These are phyloP conservation scores for Aethes cnicana DNA, from an alignment of 2,888 invertebrate genomes.

Conservation along the genomic window DNA sequence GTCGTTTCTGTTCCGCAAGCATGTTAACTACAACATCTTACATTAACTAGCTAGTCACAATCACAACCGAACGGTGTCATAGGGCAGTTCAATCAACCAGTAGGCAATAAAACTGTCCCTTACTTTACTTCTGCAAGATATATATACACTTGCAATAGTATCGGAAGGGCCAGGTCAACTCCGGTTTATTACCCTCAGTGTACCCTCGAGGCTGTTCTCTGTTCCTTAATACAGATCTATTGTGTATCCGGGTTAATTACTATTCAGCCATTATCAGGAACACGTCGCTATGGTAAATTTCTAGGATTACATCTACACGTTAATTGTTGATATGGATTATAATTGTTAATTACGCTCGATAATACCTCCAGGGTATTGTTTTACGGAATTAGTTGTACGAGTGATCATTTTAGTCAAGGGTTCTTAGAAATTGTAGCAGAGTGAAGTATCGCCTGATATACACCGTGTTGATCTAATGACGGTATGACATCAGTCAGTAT, in stretches of 20 bases:
- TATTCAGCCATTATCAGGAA: conserved; percentile 20
- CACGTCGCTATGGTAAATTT: conserved; percentile 27
- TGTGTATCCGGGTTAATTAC: conserved; percentile 27
- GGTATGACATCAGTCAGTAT: no score
- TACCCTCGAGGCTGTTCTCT: conserved; percentile 12
- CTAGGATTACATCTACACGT: conserved; percentile 13
- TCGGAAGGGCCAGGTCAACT: conserved; percentile 28
- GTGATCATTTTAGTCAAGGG: no score
- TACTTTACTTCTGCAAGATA: conserved; percentile 27
- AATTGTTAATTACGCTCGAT: conserved; percentile 20
- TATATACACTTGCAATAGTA: conserved; percentile 30
- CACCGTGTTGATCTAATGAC: no score
- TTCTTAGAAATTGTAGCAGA: no score
- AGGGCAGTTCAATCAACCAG: conserved; percentile 29
- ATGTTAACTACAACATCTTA: no score
- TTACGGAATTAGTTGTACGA: no score
- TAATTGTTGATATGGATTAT: conserved; percentile 20
- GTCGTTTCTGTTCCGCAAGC: no score
- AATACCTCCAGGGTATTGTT: no score
- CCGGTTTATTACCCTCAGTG: conserved; percentile 27
- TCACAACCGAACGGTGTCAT: conserved; percentile 14
- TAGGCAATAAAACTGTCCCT: conserved; percentile 28
- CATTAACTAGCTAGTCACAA: conserved; percentile 14
- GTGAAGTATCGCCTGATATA: no score
- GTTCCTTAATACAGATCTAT: conserved; percentile 31